Evolutionary conservation across 1,140 invertebrate genomes (phyloP), one percentile per base, ranked within the genome.

Genomic region (Solen grandis): DNA sequence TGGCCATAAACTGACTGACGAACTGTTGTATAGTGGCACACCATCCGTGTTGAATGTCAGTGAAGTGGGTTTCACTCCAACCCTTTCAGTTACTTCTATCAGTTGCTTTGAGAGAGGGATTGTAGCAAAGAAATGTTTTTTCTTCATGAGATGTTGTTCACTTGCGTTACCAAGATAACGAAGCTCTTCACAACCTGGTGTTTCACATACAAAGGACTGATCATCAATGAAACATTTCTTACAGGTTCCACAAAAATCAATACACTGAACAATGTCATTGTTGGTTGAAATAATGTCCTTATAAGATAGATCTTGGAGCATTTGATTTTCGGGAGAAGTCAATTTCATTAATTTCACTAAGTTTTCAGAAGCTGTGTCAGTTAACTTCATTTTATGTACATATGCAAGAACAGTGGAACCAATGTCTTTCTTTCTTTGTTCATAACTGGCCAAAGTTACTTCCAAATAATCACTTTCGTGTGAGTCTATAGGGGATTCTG

Each of bases 31-130:
- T 5, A 55, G 25, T 52, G 68, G 38, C 16, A 52, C 41, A 22
- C 66, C 66, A 69, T 69, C 66, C n/a, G 66, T 69, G 27, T 69
- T 69, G 31, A 69, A 35, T 19, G 59, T 60, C 59, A 60, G 27
- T n/a, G n/a, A n/a, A n/a, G n/a, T n/a, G n/a, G n/a, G n/a, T n/a
- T n/a, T n/a, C n/a, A n/a, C n/a, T n/a, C n/a, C n/a, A n/a, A n/a
- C n/a, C n/a, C n/a, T n/a, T n/a, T n/a, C n/a, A 29, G 59, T 22
- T 60, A 29, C 27, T 29, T 22, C 59, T 29, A 19, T 19, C n/a
- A 60, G 59, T 31, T 60, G 59, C 16, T 60, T 19, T 25, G 59
- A 19, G 27, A 60, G 19, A 29, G 59, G 59, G 19, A 60, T 27
- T 19, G 27, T 60, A 16, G 59, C 19, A 31, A 60, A 60, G 33